These are phyloP conservation scores for Aphis craccivora DNA, from an alignment of 1,140 invertebrate species.

Conservation along the genomic window DNA sequence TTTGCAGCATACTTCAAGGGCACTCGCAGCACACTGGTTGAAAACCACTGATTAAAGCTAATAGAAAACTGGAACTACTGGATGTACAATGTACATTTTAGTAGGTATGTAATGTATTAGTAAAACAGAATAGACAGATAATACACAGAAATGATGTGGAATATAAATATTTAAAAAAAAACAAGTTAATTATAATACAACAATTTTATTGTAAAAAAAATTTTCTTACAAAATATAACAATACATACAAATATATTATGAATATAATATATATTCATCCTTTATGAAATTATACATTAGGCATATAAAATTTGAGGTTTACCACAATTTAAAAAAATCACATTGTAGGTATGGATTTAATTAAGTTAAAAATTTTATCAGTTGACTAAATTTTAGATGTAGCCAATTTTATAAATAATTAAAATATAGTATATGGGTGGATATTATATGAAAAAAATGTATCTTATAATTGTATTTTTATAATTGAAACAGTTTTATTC, in stretches of 20 bases:
- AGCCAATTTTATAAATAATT: neutral
- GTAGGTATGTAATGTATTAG: too few species aligned
- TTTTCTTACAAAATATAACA: slow-evolving; percentile 31
- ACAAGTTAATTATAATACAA: neutral
- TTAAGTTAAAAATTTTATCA: neutral
- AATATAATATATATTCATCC: neutral
- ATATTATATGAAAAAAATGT: neutral
- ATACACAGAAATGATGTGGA: too few species aligned
- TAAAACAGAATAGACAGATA: too few species aligned
- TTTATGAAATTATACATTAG: neutral
- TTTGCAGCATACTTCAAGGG: too few species aligned
- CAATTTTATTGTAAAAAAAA: slow-evolving; percentile 29
- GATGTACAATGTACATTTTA: too few species aligned
- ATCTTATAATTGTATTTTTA: neutral
- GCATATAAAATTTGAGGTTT: neutral
- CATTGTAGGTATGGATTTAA: neutral
- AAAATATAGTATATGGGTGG: neutral
- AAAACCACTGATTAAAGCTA: too few species aligned
- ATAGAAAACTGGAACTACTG: too few species aligned
- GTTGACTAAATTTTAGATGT: neutral
- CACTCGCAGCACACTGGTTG: too few species aligned
- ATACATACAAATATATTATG: neutral
- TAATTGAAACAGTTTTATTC: neutral
- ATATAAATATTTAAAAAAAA: neutral
- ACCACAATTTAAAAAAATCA: neutral